Conservation (phyloP, 2,888 invertebrate genomes). For the Cataglyphis rosenhaueri region DNA sequence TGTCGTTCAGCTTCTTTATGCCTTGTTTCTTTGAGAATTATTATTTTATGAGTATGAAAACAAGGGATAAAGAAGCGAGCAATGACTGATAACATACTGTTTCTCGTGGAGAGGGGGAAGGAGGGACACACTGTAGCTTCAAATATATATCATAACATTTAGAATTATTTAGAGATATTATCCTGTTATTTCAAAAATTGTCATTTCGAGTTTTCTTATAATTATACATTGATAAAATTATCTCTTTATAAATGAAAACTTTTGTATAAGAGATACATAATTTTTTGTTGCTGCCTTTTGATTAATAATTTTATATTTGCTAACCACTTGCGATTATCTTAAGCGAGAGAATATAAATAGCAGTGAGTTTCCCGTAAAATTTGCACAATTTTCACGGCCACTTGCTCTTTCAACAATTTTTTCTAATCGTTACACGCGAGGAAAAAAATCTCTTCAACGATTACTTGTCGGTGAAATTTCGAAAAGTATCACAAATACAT, state of each 20-base stretch:
- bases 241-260: not conserved
- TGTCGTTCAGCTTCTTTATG: not conserved
- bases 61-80: not conserved
- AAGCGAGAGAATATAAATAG: not conserved
- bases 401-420: conserved; percentile 4
- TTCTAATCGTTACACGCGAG: not conserved
- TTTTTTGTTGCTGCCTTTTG: not conserved
- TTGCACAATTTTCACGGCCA: not conserved
- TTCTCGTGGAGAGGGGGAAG: not conserved
- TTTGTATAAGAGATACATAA: not conserved
- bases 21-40: not conserved
- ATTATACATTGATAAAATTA: not conserved
- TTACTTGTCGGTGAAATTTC: not conserved
- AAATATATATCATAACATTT: not conserved
- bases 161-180: not conserved
- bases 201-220: not conserved
- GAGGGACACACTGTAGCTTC: not conserved
- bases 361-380: not conserved
- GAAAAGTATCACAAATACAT: not conserved
- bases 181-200: not conserved
- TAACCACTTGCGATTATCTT: not conserved
- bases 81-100: not conserved
- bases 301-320: not conserved
- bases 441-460: not conserved
- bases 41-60: not conserved